Evolutionary conservation across 2,113 vertebrate genomes (phyloP), one percentile per base, ranked within the genome.

Genomic region (Colinus virginianus): DNA sequence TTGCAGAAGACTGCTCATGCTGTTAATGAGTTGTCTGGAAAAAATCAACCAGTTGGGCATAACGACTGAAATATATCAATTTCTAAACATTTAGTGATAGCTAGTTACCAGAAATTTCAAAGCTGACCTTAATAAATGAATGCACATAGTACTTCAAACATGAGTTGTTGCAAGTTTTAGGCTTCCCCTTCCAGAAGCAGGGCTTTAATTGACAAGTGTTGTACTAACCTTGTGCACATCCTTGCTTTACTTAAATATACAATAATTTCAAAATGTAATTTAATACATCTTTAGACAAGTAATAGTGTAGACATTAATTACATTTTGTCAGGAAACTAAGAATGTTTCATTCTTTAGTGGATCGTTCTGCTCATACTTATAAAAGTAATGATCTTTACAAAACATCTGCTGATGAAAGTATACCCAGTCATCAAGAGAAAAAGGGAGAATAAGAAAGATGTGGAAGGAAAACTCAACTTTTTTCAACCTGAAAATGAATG

Each of bases 351-450:
- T 88, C 61, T 78, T 63, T 83, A 64, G 20, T 46, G 64, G 51
- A 28, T 64, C 21, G 80, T 88, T 95, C 48, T 82, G 42, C 71
- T 90, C 63, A 6, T 63, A 10, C 13, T 77, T 83, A 53, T 49
- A 72, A 85, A 86, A 45, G 46, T 62, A 77, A 26, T 95, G 95
- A 91, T 92, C 83, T 94, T 91, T 95, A 68, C 17, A 88, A 51
- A 94, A 71, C 66, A 81, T 75, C 61, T 81, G 74, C 69, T 78
- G 56, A 78, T 75, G 55, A 30, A 93, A 14, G 26, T 70, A 83
- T 70, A 74, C 75, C 21, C 25, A 42, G 46, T 85, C n/a, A 25
- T 66, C 53, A 69, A 46, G 61, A 81, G 46, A 43, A 0, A 51
- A 71, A 74, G 21, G 13, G 53, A 36, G 23, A 55, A 38, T 78